Evolutionary conservation across 2,888 invertebrate species (phyloP).

Genomic region (Lepeophtheirus nordmannii): DNA sequence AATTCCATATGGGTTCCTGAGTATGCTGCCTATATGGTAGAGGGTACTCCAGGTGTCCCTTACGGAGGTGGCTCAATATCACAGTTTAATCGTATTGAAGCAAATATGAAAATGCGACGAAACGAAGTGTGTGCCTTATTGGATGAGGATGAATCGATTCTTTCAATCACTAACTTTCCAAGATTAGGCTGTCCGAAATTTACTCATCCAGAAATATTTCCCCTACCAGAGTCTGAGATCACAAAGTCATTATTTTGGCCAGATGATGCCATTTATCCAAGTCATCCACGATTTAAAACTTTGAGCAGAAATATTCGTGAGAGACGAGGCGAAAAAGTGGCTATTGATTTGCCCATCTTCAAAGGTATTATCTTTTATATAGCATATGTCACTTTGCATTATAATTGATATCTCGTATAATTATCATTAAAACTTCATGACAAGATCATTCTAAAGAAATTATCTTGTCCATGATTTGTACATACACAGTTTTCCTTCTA

Average conservation of each 20-base stretch:
- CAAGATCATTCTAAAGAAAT: too few species aligned
- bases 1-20: slow-evolving; percentile 84
- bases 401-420: too few species aligned
- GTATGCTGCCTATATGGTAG: slow-evolving; percentile 96
- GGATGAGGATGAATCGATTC: slow-evolving; percentile 58
- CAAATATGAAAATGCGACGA: slow-evolving; percentile 73
- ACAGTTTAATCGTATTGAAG: slow-evolving; percentile 94
- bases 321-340: slow-evolving; percentile 82
- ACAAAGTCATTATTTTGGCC: slow-evolving; percentile 75
- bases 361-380: slow-evolving; percentile 27
- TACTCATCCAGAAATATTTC: slow-evolving; percentile 58
- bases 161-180: slow-evolving; percentile 85
- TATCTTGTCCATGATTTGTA: too few species aligned
- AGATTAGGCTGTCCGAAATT: slow-evolving; percentile 78
- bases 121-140: slow-evolving; percentile 51
- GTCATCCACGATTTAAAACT: slow-evolving; percentile 89
- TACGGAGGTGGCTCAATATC: slow-evolving; percentile 48
- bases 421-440: too few species aligned
- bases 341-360: slow-evolving; percentile 82
- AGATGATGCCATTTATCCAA: slow-evolving; percentile 77
- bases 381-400: too few species aligned
- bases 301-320: slow-evolving; percentile 80
- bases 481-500: too few species aligned
- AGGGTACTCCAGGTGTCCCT: slow-evolving; percentile 78
- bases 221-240: slow-evolving; percentile 54